A percentile compares a stretch with the other conserved stretches of the same genome.
These are phyloP conservation scores for Smutsia gigantea DNA, from an alignment of 2,797 vertebrate species.

Conservation along the genomic window DNA sequence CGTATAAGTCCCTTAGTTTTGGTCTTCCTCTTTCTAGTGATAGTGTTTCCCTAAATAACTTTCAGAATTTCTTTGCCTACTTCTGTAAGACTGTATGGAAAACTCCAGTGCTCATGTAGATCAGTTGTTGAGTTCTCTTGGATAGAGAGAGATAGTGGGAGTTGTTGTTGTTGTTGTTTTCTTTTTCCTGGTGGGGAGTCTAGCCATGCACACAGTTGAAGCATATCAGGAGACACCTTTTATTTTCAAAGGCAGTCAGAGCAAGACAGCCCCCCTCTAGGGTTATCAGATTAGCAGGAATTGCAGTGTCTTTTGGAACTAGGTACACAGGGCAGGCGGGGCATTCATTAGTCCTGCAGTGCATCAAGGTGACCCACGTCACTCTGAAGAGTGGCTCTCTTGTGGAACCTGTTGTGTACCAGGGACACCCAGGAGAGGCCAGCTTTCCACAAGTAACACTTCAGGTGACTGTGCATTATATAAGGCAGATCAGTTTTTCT, in stretches of 20 bases:
- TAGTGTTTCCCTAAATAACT: neutral
- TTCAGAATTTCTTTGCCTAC: neutral
- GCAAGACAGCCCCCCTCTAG: neutral
- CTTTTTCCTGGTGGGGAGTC: neutral
- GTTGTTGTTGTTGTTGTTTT: neutral
- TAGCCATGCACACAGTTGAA: neutral
- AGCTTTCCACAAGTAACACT: neutral
- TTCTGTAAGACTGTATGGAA: neutral
- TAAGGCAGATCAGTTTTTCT: neutral
- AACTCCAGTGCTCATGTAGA: neutral
- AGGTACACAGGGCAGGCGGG: neutral
- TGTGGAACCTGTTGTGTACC: neutral
- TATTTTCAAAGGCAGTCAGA: neutral
- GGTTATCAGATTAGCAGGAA: neutral
- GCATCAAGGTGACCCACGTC: neutral
- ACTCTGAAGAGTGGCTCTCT: neutral
- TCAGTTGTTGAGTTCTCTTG: neutral
- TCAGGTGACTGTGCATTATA: neutral
- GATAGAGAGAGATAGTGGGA: neutral
- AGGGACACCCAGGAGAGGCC: neutral
- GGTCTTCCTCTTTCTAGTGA: neutral
- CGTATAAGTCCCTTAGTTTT: neutral
- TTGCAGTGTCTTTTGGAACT: neutral
- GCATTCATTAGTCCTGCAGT: no score
- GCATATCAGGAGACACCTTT: neutral